phyloP scores from a whole-genome alignment of 2,113 vertebrate species.

The Eidolon helvum region DNA sequence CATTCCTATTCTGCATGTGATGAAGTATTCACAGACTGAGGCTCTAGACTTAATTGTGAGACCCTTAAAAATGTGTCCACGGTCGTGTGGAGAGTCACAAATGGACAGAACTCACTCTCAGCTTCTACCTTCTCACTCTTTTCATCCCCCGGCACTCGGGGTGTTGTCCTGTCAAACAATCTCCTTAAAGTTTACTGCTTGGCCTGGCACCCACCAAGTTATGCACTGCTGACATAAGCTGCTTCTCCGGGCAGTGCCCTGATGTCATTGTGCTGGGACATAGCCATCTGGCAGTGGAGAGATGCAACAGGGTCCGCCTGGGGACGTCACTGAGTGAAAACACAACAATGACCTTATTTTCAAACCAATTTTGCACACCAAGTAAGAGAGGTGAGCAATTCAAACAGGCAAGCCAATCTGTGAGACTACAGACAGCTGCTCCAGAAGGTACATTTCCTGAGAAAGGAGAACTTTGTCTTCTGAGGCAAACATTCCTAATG shows the following conservation, averaged over 20 bases:
- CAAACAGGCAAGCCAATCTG: background rate
- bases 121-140: fast-evolving
- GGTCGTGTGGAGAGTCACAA: no score
- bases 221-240: background rate
- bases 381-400: background rate
- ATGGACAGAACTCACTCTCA: background rate
- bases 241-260: background rate
- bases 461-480: background rate
- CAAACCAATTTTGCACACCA: background rate
- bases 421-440: background rate
- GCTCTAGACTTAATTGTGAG: background rate
- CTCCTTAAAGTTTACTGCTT: background rate
- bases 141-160: background rate
- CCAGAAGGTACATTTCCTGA: background rate
- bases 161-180: background rate
- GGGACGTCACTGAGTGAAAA: background rate
- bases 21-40: background rate
- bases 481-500: background rate
- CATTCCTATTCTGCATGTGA: background rate
- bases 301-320: background rate
- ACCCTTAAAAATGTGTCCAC: background rate
- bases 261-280: background rate
- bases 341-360: background rate
- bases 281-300: background rate
- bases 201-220: background rate